Base-by-base conservation (phyloP, 2,113 vertebrate genomes). In the Myocastor coypus region DNA sequence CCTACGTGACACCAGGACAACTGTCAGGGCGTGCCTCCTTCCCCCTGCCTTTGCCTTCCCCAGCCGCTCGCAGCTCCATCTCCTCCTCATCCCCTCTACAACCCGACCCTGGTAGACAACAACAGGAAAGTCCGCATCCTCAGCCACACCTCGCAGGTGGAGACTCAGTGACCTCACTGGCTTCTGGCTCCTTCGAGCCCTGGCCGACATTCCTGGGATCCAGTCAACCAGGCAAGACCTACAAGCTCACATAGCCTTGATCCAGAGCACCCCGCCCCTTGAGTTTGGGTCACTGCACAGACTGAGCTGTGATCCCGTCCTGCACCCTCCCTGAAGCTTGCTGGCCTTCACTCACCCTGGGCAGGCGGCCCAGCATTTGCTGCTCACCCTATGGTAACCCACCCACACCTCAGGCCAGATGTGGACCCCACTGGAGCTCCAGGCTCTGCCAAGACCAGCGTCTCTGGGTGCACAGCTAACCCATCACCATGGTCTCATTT, bases 1-100 rank as follows among this genome's bases (percentile, higher is more conserved):
- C 84, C 94, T 78, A 26, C 87, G 66, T 4, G 64, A 85, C 55
- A 81, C 69, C 59, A 40, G 82, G 94, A 89, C 95, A 84, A 87
- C 81, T 82, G 57, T 63, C 37, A 30, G 86, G 86, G 40, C 68
- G 61, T 61, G 83, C 75, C 63, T 87, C 10, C 8, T 37, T 78
- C 75, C 64, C 75, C 84, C 24, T 30, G 64, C 75, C 93, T 80
- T 61, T 52, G 52, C 61, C 93, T 64, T 83, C 95, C 92, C 81
- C 77, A 87, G 95, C 73, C 87, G 92, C 92, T 66, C 83, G 52
- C 81, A 24, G 34, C 46, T 50, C n/a, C 42, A 3, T 7, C 57
- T 19, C 22, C 17, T 26, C 61, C 78, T 14, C 30, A 68, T 40
- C 69, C 22, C 75, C 46, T 68, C 40, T 22, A 37, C 52, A 30